phyloP scores from a whole-genome alignment of 2,113 vertebrate genomes.

The Lanius ludovicianus region DNA sequence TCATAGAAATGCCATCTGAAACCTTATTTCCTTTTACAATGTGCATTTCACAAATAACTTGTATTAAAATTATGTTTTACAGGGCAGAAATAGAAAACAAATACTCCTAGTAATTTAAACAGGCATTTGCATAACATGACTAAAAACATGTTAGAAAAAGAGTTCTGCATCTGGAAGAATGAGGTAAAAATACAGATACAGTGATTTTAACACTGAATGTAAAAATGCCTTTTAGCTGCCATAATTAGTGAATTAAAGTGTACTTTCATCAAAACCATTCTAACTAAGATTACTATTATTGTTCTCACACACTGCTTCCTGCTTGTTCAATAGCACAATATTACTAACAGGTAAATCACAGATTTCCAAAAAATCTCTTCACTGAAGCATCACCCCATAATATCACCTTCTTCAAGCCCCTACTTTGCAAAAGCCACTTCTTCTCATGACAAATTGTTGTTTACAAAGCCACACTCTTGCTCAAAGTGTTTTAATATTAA shows the following conservation, averaged over 20 bases:
- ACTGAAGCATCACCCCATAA: conserved; percentile 18
- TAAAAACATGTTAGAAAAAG: conserved; percentile 72
- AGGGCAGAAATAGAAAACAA: conserved; percentile 80
- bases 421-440: not conserved
- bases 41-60: conserved; percentile 81
- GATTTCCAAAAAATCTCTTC: conserved; percentile 28
- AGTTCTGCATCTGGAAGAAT: conserved; percentile 65
- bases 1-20: conserved; percentile 83
- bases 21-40: conserved; percentile 80
- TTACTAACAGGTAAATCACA: conserved; percentile 52
- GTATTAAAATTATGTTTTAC: conserved; percentile 84
- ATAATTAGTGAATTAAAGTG: conserved; percentile 80
- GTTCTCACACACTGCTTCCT: not conserved
- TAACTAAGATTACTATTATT: conserved; percentile 67
- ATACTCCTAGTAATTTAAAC: conserved; percentile 80
- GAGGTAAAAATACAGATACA: conserved; percentile 76
- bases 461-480: conserved; percentile 10
- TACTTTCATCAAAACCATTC: conserved; percentile 75
- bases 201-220: conserved; percentile 74
- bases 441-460: not conserved
- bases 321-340: not conserved
- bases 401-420: not conserved
- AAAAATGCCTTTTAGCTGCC: conserved; percentile 76
- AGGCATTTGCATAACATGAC: conserved; percentile 80
- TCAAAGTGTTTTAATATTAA: conserved; percentile 37